phyloP scores from a whole-genome alignment of 2,113 vertebrate genomes.

The Notothenia coriiceps region DNA sequence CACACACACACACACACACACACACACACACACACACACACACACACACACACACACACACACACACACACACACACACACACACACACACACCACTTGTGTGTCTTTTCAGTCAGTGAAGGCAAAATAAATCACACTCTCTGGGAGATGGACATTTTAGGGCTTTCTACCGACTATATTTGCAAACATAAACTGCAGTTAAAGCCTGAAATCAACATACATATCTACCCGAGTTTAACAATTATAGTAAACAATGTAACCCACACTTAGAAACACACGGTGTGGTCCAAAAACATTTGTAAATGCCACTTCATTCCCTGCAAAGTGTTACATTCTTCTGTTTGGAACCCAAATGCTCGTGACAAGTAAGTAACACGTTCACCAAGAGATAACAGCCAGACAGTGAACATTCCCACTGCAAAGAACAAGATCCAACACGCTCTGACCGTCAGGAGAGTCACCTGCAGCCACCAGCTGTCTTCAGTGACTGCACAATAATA shows the following conservation, averaged over 20 bases:
- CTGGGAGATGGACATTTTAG: background rate
- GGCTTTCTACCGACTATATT: background rate
- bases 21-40: constrained; percentile 3
- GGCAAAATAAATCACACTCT: background rate
- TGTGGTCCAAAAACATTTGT: no score
- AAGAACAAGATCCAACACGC: constrained; percentile 58
- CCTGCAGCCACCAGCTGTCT: constrained; percentile 7
- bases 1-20: constrained; percentile 8
- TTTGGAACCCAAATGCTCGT: constrained; percentile 12
- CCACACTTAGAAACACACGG: background rate
- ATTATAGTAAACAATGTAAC: background rate
- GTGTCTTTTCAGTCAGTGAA: background rate
- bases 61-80: no score
- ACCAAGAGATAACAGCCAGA: constrained; percentile 11
- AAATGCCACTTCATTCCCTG: background rate
- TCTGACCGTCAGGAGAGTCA: constrained; percentile 25
- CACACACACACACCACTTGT: no score
- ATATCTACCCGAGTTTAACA: background rate
- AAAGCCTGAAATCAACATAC: background rate
- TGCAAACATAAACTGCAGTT: background rate
- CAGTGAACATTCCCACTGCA: constrained; percentile 34
- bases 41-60: background rate
- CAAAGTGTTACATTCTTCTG: background rate
- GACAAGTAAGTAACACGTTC: background rate
- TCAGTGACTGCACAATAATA: background rate